Evolutionary conservation across 2,888 invertebrate species (phyloP).

Genomic region (Scrobipalpa atriplicella): DNA sequence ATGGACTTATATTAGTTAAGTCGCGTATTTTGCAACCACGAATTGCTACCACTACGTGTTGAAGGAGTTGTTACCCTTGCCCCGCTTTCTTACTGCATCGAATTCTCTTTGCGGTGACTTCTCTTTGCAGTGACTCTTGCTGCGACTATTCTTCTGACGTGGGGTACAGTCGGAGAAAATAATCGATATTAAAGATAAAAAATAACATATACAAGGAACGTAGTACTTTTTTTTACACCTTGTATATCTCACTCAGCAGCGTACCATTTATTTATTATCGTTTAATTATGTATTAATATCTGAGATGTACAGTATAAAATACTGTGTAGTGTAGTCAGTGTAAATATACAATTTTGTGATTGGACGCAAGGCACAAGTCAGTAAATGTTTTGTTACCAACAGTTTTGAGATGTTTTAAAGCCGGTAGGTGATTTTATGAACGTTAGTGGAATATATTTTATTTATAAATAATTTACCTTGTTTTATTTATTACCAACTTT

Average conservation of each 20-base stretch:
- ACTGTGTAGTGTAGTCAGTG: constrained; percentile 34
- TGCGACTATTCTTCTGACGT: too few species aligned
- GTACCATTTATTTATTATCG: constrained; percentile 42
- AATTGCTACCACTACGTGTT: too few species aligned
- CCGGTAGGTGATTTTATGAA: constrained; percentile 65
- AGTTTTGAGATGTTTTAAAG: constrained; percentile 52
- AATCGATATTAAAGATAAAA: too few species aligned
- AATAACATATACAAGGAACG: too few species aligned
- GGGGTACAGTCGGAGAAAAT: too few species aligned
- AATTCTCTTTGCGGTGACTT: too few species aligned
- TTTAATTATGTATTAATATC: constrained; percentile 40
- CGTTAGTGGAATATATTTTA: constrained; percentile 76
- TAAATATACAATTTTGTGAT: constrained; percentile 45
- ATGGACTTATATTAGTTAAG: too few species aligned
- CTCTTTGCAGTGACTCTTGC: too few species aligned
- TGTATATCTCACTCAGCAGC: constrained; percentile 7
- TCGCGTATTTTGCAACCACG: too few species aligned
- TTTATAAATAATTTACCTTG: constrained; percentile 44
- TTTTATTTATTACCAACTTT: background rate
- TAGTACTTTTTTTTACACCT: too few species aligned
- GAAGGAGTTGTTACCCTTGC: too few species aligned
- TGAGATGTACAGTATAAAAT: constrained; percentile 32
- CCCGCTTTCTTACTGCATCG: too few species aligned
- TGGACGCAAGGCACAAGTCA: constrained; percentile 44
- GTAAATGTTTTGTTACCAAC: constrained; percentile 49